Evolutionary conservation across 1,140 invertebrate genomes (phyloP), one percentile per base, ranked within the genome.

Genomic region (Drusus annulatus): DNA sequence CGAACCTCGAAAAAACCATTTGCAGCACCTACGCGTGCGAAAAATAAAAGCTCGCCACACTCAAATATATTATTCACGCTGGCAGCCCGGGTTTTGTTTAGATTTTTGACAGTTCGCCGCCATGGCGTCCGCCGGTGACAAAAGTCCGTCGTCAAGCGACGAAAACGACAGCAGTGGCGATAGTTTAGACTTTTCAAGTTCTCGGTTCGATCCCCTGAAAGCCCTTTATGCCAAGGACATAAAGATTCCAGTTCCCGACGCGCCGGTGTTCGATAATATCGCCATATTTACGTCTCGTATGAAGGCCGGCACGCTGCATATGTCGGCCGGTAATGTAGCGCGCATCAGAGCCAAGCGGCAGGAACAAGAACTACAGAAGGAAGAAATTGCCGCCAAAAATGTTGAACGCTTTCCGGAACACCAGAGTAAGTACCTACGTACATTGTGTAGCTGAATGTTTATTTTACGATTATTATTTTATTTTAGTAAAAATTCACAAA

Each of bases 121-220:
- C 8, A 77, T 78, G 81, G 75, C 75, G 63, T 19, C 23, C 25
- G 45, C 19, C 8, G 51, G n/a, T 50, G 36, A 69, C 6, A 58
- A 8, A 16, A 36, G 15, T 19, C 21, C 50, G 54, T 16, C 31
- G 17, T 45, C 74, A 17, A 31, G 52, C 15, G 60, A 51, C 31
- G 73, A 71, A 8, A 54, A 50, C 13, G 54, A 51, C 51, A 74
- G 51, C 69, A 74, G 69, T 74, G 81, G 79, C n/a, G 50, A 78
- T 58, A 28, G 63, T 54, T 56, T 69, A 31, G 91, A 94, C 82
- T 86, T 90, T 51, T 88, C 83, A 28, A 93, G 91, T 82, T 88
- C 91, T 3, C 85, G 87, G 58, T 94, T 95, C 69, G 90, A 94
- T 87, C 90, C 93, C 0, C 60, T 93, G 1, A 90, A 90, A 82